Percentiles rank a stretch among this genome's conserved stretches.
Evolutionary conservation across 2,888 invertebrate genomes (phyloP).

Genomic region (Allygus modestus): DNA sequence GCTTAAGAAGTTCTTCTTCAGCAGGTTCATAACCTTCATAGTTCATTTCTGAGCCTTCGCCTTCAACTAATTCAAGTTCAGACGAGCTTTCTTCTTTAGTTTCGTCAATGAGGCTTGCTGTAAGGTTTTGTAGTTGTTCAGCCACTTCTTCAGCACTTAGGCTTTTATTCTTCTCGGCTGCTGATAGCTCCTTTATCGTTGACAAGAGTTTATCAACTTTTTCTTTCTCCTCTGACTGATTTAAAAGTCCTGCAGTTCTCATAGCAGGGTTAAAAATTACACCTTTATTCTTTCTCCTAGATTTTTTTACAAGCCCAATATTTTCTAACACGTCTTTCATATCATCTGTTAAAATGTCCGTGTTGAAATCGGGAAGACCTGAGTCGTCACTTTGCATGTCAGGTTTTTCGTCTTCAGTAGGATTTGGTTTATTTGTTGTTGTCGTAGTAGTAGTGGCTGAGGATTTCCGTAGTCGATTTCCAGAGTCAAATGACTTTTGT

Average conservation of each 20-base stretch:
- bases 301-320: slow-evolving; percentile 73
- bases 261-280: slow-evolving; percentile 75
- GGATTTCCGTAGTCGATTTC: not conserved
- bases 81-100: slow-evolving; percentile 28
- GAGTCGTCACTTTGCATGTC: not conserved
- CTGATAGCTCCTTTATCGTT: slow-evolving; percentile 70
- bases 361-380: slow-evolving; percentile 64
- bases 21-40: slow-evolving; percentile 64
- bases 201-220: slow-evolving; percentile 74
- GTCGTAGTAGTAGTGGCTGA: slow-evolving; percentile 13
- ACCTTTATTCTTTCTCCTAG: slow-evolving; percentile 67
- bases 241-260: slow-evolving; percentile 68
- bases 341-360: slow-evolving; percentile 71
- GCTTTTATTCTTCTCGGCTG: slow-evolving; percentile 64
- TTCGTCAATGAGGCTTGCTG: slow-evolving; percentile 58
- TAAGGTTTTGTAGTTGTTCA: slow-evolving; percentile 64
- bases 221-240: slow-evolving; percentile 74
- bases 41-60: slow-evolving; percentile 50
- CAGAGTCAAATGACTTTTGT: slow-evolving; percentile 39
- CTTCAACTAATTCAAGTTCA: slow-evolving; percentile 48
- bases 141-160: slow-evolving; percentile 56
- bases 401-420: slow-evolving; percentile 56
- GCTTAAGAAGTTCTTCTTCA: slow-evolving; percentile 60
- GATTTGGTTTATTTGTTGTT: slow-evolving; percentile 47
- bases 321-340: slow-evolving; percentile 74